phyloP scores from a whole-genome alignment of 2,797 vertebrate species.

The Chaunax sp. region DNA sequence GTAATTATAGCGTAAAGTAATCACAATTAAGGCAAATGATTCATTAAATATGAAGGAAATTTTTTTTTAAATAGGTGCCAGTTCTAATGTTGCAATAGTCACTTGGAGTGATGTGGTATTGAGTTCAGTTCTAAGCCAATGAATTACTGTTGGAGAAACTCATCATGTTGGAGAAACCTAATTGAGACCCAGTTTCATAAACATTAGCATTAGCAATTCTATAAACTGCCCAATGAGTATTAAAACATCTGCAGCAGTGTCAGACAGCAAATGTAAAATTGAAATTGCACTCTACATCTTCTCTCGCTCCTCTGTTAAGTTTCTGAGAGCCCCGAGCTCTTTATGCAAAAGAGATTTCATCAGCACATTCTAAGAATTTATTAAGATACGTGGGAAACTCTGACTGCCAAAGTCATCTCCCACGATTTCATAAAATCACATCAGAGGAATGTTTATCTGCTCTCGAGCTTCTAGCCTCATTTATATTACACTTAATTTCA shows the following conservation, averaged over 20 bases:
- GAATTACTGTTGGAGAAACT: neutral
- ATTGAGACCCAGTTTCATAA: slow-evolving; percentile 27
- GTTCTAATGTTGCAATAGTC: slow-evolving; percentile 1
- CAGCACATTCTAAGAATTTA: slow-evolving; percentile 73
- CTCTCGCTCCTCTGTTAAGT: slow-evolving; percentile 33
- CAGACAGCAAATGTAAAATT: slow-evolving; percentile 33
- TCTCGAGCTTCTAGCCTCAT: slow-evolving; percentile 48
- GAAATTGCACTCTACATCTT: slow-evolving; percentile 57
- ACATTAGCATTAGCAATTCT: slow-evolving; percentile 28
- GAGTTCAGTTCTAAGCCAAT: slow-evolving; percentile 5
- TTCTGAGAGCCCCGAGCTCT: slow-evolving; percentile 50
- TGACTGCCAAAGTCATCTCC: slow-evolving; percentile 45
- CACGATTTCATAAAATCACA: slow-evolving; percentile 53
- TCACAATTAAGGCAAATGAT: neutral
- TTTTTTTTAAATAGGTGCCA: neutral
- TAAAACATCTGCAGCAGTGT: slow-evolving; percentile 28
- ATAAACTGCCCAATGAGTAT: slow-evolving; percentile 36
- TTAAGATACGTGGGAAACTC: slow-evolving; percentile 60
- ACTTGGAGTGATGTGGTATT: slow-evolving; percentile 9
- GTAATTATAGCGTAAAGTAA: neutral
- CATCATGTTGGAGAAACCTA: neutral
- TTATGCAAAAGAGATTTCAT: slow-evolving; percentile 68
- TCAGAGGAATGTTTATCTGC: slow-evolving; percentile 52
- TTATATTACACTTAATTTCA: slow-evolving; percentile 27
- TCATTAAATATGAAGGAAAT: neutral